Conservation (phyloP, 2,113 vertebrate genomes). For the Herpailurus yagouaroundi region DNA sequence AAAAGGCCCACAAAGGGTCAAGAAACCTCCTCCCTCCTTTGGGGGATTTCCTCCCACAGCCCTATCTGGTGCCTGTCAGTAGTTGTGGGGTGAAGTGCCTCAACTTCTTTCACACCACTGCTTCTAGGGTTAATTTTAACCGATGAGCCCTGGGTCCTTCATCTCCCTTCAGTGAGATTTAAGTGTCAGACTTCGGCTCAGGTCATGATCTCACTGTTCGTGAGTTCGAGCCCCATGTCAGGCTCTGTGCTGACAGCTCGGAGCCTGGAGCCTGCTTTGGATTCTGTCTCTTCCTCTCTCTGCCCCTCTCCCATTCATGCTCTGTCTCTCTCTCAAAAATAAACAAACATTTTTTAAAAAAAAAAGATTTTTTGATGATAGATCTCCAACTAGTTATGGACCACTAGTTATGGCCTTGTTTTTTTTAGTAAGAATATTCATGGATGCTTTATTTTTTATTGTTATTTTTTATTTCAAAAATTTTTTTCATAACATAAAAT, state of each 20-base stretch:
- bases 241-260: background rate
- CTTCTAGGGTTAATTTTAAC: background rate
- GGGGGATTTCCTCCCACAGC: background rate
- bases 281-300: too few species aligned
- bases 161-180: background rate
- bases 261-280: too few species aligned
- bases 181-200: too few species aligned
- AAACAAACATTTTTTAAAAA: too few species aligned
- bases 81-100: background rate
- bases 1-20: background rate
- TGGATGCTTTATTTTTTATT: background rate
- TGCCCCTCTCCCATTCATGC: too few species aligned
- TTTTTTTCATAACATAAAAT: background rate
- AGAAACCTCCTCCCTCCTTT: background rate
- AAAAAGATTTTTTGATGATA: background rate
- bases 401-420: background rate
- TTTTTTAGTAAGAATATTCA: background rate
- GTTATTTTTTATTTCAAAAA: background rate
- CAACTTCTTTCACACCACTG: background rate
- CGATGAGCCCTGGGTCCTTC: background rate
- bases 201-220: too few species aligned
- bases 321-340: too few species aligned
- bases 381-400: background rate
- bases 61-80: background rate
- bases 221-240: too few species aligned